Evolutionary conservation across 1,140 invertebrate species (phyloP).

Genomic region (Andrena cerasifolii): DNA sequence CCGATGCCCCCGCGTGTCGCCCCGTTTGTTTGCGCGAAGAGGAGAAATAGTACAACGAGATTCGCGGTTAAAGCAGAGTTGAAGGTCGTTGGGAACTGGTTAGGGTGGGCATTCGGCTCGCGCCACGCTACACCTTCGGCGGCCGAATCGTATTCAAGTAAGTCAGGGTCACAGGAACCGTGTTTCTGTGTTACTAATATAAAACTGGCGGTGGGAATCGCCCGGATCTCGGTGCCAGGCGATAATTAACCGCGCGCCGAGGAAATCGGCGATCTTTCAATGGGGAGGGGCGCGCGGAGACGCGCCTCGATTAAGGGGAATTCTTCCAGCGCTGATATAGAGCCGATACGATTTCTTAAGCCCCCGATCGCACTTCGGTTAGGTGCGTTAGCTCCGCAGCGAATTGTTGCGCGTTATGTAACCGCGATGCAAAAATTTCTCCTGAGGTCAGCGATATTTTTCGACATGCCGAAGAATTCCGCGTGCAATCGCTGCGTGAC

Average conservation of each 20-base stretch:
- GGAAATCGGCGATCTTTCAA: slow-evolving; percentile 18
- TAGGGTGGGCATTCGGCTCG: slow-evolving; percentile 47
- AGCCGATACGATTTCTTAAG: no score
- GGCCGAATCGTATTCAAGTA: slow-evolving; percentile 50
- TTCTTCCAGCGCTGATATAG: no score
- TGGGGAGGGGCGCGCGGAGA: no score
- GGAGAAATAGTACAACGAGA: slow-evolving; percentile 37
- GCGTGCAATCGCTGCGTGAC: not conserved
- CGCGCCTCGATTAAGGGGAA: no score
- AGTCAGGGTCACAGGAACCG: slow-evolving; percentile 44
- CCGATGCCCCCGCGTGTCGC: not conserved
- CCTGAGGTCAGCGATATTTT: not conserved
- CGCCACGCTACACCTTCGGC: slow-evolving; percentile 25
- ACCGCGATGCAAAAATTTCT: not conserved
- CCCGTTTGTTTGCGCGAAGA: slow-evolving; percentile 25
- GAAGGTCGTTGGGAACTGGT: slow-evolving; percentile 48
- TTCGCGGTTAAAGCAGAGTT: slow-evolving; percentile 42
- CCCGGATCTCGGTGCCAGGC: slow-evolving; percentile 11
- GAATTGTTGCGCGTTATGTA: not conserved
- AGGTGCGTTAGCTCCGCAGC: not conserved
- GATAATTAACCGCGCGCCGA: slow-evolving; percentile 24
- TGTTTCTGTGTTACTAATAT: slow-evolving; percentile 49
- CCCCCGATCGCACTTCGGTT: not conserved
- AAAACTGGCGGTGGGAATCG: slow-evolving; percentile 33
- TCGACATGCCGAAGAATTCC: not conserved